Conservation (phyloP, 1,140 invertebrate genomes). For the Harpegnathos saltator region DNA sequence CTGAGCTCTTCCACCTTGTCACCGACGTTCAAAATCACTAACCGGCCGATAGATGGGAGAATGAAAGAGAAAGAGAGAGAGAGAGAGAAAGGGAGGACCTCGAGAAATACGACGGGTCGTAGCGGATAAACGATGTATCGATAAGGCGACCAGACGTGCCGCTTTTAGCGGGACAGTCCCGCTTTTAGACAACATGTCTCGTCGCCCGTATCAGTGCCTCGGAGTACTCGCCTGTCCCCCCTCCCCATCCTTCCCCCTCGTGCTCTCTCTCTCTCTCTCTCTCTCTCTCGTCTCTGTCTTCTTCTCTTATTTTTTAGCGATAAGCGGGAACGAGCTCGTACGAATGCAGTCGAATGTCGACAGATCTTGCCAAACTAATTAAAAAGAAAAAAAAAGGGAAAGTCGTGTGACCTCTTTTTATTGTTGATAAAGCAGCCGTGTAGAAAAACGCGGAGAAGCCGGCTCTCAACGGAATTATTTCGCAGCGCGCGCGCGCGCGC, state of each 20-base stretch:
- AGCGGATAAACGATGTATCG: slow-evolving; percentile 73
- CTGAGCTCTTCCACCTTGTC: background rate
- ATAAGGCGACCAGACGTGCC: slow-evolving; percentile 53
- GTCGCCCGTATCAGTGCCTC: slow-evolving; percentile 12
- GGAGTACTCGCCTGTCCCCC: background rate
- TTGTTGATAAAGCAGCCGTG: background rate
- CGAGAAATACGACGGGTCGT: slow-evolving; percentile 69
- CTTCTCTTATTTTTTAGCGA: slow-evolving; percentile 7
- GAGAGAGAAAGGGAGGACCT: slow-evolving; percentile 16
- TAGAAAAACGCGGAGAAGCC: background rate
- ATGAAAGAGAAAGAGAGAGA: slow-evolving; percentile 30
- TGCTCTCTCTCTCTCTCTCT: too few species aligned
- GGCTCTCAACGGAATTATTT: background rate
- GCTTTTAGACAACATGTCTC: slow-evolving; percentile 43
- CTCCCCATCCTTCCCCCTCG: too few species aligned
- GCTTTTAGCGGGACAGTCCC: slow-evolving; percentile 29
- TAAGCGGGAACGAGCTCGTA: slow-evolving; percentile 4
- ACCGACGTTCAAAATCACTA: slow-evolving; percentile 59
- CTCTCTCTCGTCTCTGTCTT: too few species aligned
- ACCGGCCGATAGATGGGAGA: slow-evolving; percentile 40
- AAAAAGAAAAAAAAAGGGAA: background rate
- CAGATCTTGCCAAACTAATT: slow-evolving; percentile 14
- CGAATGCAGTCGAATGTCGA: background rate
- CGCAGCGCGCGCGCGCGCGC: too few species aligned
- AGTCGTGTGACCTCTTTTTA: background rate